Evolutionary conservation across 2,888 invertebrate genomes (phyloP).

Genomic region (Volucella inflata): DNA sequence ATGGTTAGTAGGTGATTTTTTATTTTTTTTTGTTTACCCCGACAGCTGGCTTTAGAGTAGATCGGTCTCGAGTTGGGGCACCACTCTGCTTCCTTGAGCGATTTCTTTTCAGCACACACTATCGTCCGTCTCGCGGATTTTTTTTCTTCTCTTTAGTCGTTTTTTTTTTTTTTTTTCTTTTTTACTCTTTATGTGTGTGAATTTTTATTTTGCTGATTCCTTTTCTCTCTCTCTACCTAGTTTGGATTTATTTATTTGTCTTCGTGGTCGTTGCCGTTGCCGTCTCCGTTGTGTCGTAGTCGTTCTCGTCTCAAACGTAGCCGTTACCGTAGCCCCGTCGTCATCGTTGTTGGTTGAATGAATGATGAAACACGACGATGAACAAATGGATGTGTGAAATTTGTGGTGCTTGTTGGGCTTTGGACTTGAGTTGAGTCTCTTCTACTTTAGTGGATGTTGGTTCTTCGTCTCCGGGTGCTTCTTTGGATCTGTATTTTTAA

Average conservation of each 20-base stretch:
- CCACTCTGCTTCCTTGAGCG: conserved; percentile 68
- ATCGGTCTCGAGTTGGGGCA: conserved; percentile 58
- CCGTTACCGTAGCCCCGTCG: conserved; percentile 24
- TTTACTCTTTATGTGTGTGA: conserved; percentile 75
- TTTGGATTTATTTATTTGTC: conserved; percentile 73
- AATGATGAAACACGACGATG: conserved; percentile 72
- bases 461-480: conserved; percentile 36
- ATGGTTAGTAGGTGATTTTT: conserved; percentile 46
- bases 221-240: conserved; percentile 71
- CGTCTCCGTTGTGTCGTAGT: conserved; percentile 51
- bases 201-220: conserved; percentile 64
- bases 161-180: conserved; percentile 66
- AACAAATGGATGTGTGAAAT: conserved; percentile 73
- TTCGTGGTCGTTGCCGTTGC: conserved; percentile 66
- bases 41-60: conserved; percentile 56
- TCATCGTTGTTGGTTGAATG: conserved; percentile 75
- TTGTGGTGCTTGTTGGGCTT: conserved; percentile 65
- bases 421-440: conserved; percentile 58
- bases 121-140: conserved; percentile 68
- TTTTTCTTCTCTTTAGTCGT: conserved; percentile 76
- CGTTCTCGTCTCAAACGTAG: conserved; percentile 35
- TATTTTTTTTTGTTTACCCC: conserved; percentile 54
- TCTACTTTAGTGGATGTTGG: conserved; percentile 53
- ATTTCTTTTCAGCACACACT: conserved; percentile 71
- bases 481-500: conserved; percentile 71